Evolutionary conservation across 2,113 vertebrate species (phyloP), one percentile per base, ranked within the genome.

Genomic region (Triplophysa tibetana): DNA sequence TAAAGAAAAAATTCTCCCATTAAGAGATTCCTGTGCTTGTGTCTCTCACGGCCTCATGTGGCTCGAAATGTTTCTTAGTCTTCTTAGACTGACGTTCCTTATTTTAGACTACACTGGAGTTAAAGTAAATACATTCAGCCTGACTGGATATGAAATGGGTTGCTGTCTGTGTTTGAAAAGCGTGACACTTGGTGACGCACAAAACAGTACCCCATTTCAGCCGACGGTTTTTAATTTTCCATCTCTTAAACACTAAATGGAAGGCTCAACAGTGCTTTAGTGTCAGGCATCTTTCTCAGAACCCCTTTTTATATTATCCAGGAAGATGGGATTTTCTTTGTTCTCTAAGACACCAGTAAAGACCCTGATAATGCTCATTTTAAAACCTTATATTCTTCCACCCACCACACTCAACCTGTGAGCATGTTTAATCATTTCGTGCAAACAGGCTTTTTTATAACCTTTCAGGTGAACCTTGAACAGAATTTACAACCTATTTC

Each of bases 81-180:
- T 33, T 33, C 33, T 33, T 6, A 33, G 4, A 33, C 33, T 4
- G 33, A 33, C 4, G 33, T 33, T 33, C 6, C 33, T 33, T 33
- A 33, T 33, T 33, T 4, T 33, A 33, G 33, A 6, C 33, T 33
- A 33, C 33, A 33, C 3, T 33, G 70, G n/a, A 62, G 38, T 24
- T 8, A 61, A 61, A 74, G 70, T 61, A 74, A 75, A 48, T 75
- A 29, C 58, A 19, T 19, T 75, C 41, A 63, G 56, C 48, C 23
- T 63, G 73, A 45, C 23, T 74, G 72, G 56, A 45, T 21, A 45
- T 74, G 56, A 75, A 75, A 75, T 75, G 60, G 60, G 21, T 50
- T 75, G 73, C 73, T 26, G 58, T 75, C 58, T n/a, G 48, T 75
- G 58, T 63, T 75, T 63, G 73, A 63, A 75, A 16, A 63, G 58